Conservation (phyloP, 2,888 invertebrate genomes). For the Eupeodes luniger region DNA sequence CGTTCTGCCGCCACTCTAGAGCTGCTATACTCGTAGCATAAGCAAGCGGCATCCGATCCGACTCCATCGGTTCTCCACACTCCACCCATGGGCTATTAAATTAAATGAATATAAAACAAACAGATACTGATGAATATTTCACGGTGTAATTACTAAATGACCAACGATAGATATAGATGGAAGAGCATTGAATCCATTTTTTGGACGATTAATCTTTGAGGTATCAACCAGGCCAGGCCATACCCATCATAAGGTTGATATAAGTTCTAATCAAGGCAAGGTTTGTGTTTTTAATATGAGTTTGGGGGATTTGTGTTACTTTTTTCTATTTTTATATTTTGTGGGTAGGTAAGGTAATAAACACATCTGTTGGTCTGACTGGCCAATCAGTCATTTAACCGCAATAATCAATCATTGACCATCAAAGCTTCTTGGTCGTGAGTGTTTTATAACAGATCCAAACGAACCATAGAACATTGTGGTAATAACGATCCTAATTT, state of each 20-base stretch:
- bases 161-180: constrained; percentile 43
- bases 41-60: background rate
- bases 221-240: constrained; percentile 57
- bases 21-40: background rate
- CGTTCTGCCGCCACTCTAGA: constrained; percentile 33
- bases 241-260: constrained; percentile 62
- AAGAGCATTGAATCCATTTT: constrained; percentile 51
- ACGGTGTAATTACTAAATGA: constrained; percentile 70
- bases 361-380: constrained; percentile 67
- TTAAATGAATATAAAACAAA: constrained; percentile 71
- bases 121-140: constrained; percentile 73
- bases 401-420: constrained; percentile 74
- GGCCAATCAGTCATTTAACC: constrained; percentile 74
- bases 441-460: constrained; percentile 45
- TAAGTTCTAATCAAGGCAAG: constrained; percentile 69
- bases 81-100: constrained; percentile 59
- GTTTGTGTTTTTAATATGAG: constrained; percentile 44
- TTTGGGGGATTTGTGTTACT: constrained; percentile 17
- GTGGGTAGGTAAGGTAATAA: constrained; percentile 64
- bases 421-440: constrained; percentile 68
- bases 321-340: constrained; percentile 6
- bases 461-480: constrained; percentile 28
- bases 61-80: constrained; percentile 17
- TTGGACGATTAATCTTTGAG: constrained; percentile 67
- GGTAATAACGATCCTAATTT: constrained; percentile 52